Conservation (phyloP, 2,113 vertebrate genomes). For the Nesogale talazaci region DNA sequence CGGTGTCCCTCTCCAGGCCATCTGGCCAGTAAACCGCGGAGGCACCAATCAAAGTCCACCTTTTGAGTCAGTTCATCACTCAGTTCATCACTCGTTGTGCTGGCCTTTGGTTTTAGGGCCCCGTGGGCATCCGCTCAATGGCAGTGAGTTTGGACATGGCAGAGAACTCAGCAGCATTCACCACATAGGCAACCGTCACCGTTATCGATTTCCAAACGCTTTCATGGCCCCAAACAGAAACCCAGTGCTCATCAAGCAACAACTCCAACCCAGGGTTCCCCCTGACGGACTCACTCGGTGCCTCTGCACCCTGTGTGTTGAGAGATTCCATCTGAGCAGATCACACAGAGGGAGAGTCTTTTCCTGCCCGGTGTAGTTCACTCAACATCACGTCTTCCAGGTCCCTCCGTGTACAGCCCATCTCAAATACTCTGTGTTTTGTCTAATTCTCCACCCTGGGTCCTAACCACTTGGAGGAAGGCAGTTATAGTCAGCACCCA, state of each 20-base stretch:
- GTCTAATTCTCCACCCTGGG: neutral
- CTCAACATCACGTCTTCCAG: neutral
- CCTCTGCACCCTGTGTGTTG: neutral
- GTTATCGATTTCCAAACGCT: neutral
- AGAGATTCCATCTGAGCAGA: neutral
- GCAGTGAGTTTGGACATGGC: neutral
- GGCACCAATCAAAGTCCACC: neutral
- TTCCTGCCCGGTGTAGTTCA: neutral
- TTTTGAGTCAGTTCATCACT: neutral
- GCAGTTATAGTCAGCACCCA: neutral
- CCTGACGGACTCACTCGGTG: neutral
- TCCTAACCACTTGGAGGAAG: conserved; percentile 26
- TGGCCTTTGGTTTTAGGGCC: too few species aligned
- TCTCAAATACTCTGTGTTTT: neutral
- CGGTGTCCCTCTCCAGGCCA: neutral
- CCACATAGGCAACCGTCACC: neutral
- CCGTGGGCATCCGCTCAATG: too few species aligned
- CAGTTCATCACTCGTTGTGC: neutral
- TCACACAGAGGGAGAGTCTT: neutral
- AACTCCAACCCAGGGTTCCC: neutral
- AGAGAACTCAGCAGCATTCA: neutral
- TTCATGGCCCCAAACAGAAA: neutral
- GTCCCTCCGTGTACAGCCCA: neutral
- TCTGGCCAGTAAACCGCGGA: neutral
- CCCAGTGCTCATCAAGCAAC: neutral